Base-by-base conservation (phyloP, 2,797 vertebrate genomes). In the Sebastiscus albofasciatus region DNA sequence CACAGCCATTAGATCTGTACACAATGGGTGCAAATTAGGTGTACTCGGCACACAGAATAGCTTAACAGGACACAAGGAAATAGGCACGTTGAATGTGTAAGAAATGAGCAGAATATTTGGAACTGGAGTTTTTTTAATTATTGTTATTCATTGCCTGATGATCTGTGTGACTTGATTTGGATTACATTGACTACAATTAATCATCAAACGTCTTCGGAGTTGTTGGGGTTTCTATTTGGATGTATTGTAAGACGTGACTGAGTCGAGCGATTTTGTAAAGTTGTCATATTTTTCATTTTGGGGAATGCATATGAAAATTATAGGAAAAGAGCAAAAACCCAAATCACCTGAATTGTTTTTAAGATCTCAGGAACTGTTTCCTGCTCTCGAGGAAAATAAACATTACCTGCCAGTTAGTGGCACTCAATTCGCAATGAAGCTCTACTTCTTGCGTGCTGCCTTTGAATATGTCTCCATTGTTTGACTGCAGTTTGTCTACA, bases 401-500 rank as follows among this genome's bases (percentile, higher is more conserved):
- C 1, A 52, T 34, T 65, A 13, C 39, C 22, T 64, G 59, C n/a
- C 42, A 46, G 42, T 7, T 46, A 46, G 42, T 18, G 9, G 18
- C 46, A 49, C 18, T 54, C 52, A 54, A 9, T 9, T 54, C 46
- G 9, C 20, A 68, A 72, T 31, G 31, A 61, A 64, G 60, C 13
- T 16, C 13, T 58, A 18, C 62, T 72, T 79, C 10, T 58, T 24
- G 22, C 22, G 3, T 56, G 9, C 49, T 54, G 13, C 10, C 55
- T 75, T 59, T 70, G 10, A 75, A 54, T 69, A n/a, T 9, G 22
- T 64, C 22, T 72, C 39, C 42, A 80, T 33, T 49, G 33, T 70
- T 70, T 18, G 8, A 31, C 49, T 26, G 80, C n/a, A 71, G 9
- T 81, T 72, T 55, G 5, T 56, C 8, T 61, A 52, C 29, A 36